A percentile compares a stretch with the other conserved stretches of the same genome.
Evolutionary conservation across 2,113 vertebrate species (phyloP).

Genomic region (Campylorhamphus procurvoides): DNA sequence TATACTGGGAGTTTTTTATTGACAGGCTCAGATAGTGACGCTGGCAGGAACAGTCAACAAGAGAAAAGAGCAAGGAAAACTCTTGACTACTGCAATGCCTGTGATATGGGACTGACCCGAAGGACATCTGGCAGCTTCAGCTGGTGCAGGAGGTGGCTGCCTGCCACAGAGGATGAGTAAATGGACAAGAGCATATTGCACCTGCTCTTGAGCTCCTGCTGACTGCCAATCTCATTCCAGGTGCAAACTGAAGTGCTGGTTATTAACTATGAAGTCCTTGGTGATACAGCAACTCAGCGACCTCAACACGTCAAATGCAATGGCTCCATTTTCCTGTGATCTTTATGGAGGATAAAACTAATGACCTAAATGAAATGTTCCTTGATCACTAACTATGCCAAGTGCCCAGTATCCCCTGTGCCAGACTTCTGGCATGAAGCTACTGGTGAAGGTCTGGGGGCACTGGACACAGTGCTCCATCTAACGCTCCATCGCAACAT

Average conservation of each 20-base stretch:
- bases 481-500: neutral
- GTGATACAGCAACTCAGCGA: neutral
- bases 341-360: neutral
- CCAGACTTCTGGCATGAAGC: neutral
- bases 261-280: neutral
- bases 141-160: slow-evolving; percentile 50
- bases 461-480: neutral
- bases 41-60: neutral
- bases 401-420: neutral
- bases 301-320: neutral
- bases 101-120: slow-evolving; percentile 10
- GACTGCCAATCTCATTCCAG: neutral
- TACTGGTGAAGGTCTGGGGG: neutral
- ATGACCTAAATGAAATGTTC: neutral
- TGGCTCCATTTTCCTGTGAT: neutral
- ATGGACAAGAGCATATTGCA: slow-evolving; percentile 49
- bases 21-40: neutral
- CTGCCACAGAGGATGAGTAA: slow-evolving; percentile 39
- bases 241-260: slow-evolving; percentile 13
- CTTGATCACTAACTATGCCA: neutral
- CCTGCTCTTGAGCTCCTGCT: slow-evolving; percentile 42
- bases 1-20: neutral
- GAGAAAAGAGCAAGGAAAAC: neutral
- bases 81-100: neutral
- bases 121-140: slow-evolving; percentile 52